These are phyloP conservation scores for Drosophila nr. fundita DNA, from an alignment of 2,888 invertebrate species.

Conservation along the genomic window DNA sequence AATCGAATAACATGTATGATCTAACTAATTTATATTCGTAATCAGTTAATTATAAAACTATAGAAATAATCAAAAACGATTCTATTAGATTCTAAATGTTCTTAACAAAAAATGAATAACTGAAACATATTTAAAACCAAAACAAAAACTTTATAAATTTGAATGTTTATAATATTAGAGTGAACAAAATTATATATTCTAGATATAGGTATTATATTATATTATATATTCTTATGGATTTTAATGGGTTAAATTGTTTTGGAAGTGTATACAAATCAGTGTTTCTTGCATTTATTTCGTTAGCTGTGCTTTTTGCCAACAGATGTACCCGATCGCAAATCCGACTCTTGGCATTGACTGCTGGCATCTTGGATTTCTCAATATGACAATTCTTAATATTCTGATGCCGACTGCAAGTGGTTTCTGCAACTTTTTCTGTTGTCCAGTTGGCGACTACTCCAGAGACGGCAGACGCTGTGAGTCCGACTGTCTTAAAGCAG, in stretches of 20 bases:
- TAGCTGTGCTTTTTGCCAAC: slow-evolving; percentile 32
- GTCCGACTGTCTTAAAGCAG: slow-evolving; percentile 73
- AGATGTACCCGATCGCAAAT: slow-evolving; percentile 39
- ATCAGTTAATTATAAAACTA: no score
- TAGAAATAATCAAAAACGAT: background rate
- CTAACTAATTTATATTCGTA: background rate
- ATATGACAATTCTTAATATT: slow-evolving; percentile 82
- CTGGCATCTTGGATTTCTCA: slow-evolving; percentile 65
- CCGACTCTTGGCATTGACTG: slow-evolving; percentile 54
- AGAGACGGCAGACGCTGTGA: slow-evolving; percentile 34
- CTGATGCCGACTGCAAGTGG: slow-evolving; percentile 61
- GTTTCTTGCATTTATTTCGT: background rate
- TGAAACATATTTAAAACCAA: background rate
- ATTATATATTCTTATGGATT: background rate
- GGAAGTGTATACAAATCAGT: background rate
- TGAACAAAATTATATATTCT: background rate
- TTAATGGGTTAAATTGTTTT: background rate
- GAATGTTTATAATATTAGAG: background rate
- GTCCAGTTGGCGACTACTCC: slow-evolving; percentile 39
- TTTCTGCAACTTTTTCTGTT: slow-evolving; percentile 62
- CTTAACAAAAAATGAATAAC: background rate
- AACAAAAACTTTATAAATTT: background rate
- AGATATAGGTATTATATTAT: background rate
- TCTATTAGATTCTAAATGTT: background rate
- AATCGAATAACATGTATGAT: background rate